Evolutionary conservation across 1,140 invertebrate genomes (phyloP).

Genomic region (Drosophila arizonae): DNA sequence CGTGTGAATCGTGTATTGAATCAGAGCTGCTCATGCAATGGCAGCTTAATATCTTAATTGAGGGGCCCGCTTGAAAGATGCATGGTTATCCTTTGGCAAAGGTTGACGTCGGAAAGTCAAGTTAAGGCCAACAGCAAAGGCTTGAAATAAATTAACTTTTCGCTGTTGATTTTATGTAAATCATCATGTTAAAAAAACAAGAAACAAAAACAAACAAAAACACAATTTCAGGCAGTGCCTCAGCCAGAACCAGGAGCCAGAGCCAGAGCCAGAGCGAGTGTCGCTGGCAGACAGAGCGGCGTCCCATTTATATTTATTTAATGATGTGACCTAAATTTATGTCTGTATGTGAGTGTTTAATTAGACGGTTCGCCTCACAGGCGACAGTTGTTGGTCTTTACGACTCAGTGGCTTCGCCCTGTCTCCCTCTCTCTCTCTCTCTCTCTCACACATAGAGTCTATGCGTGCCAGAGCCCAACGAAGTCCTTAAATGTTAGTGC

Average conservation of each 20-base stretch:
- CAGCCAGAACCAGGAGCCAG: too few species aligned
- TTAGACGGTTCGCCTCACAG: constrained; percentile 62
- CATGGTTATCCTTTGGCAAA: constrained; percentile 30
- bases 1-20: constrained; percentile 22
- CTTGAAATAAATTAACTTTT: constrained; percentile 79
- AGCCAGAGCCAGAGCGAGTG: constrained; percentile 1
- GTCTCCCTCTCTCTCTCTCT: background rate
- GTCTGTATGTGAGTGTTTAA: constrained; percentile 79
- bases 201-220: constrained; percentile 8
- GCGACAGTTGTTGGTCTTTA: constrained; percentile 69
- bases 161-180: constrained; percentile 71
- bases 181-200: constrained; percentile 52
- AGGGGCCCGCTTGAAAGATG: constrained; percentile 73
- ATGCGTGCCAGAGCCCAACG: constrained; percentile 9
- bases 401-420: constrained; percentile 43
- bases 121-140: constrained; percentile 61
- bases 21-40: constrained; percentile 32
- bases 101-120: constrained; percentile 47
- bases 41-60: constrained; percentile 75
- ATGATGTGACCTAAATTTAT: constrained; percentile 81
- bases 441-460: background rate
- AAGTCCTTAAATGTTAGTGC: constrained; percentile 45
- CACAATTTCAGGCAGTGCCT: background rate
- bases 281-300: constrained; percentile 41
- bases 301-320: constrained; percentile 80